Conservation (phyloP, 2,113 vertebrate genomes). For the Colistium nudipinnis region DNA sequence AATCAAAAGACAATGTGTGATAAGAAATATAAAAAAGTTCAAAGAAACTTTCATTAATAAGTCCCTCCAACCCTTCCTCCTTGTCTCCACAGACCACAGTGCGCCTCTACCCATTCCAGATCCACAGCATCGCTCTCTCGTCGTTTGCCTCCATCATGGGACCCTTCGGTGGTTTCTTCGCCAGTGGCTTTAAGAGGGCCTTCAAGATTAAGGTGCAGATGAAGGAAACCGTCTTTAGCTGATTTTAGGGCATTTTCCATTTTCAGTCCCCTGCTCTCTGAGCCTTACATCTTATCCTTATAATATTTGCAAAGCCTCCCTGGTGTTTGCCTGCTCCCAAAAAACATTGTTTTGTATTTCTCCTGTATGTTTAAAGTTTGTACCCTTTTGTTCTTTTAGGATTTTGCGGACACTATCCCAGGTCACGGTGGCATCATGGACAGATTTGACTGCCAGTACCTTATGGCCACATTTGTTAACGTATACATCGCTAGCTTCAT, state of each 20-base stretch:
- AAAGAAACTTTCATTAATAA: not conserved
- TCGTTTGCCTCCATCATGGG: constrained; percentile 95
- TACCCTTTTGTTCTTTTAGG: constrained; percentile 79
- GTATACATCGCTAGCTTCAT: constrained; percentile 99
- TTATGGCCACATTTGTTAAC: constrained; percentile 99
- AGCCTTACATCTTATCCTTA: not conserved
- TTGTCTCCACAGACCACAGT: constrained; percentile 86
- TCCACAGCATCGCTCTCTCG: constrained; percentile 97
- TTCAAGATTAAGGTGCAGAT: constrained; percentile 96
- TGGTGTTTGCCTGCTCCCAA: not conserved
- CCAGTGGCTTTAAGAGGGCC: constrained; percentile 97
- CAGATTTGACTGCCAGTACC: constrained; percentile 98
- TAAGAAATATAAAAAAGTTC: not conserved
- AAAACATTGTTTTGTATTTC: not conserved
- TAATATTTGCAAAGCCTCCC: not conserved
- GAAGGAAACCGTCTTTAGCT: no score
- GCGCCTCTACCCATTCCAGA: constrained; percentile 96
- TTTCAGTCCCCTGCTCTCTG: not conserved
- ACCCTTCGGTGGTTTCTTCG: constrained; percentile 97
- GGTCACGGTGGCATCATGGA: constrained; percentile 99
- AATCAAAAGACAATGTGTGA: not conserved
- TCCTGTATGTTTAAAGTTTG: not conserved
- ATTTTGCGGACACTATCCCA: constrained; percentile 98
- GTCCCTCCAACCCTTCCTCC: not conserved
- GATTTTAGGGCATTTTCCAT: no score